phyloP scores from a whole-genome alignment of 2,113 vertebrate species.

The Nothoprocta pentlandii region DNA sequence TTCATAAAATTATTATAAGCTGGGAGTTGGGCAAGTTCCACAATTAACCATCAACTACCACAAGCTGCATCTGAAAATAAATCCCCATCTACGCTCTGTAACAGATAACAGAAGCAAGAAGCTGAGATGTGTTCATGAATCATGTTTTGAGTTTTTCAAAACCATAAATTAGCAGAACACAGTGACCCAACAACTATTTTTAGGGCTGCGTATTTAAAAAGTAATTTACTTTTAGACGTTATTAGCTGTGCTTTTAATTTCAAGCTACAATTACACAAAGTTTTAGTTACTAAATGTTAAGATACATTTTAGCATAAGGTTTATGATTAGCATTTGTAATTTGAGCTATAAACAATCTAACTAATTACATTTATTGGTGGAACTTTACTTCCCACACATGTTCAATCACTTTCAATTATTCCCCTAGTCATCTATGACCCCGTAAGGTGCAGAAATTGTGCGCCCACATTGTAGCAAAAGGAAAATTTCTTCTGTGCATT shows the following conservation, averaged over 20 bases:
- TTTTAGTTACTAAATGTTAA: constrained; percentile 59
- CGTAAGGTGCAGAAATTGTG: neutral
- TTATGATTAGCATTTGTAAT: constrained; percentile 38
- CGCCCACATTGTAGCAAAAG: neutral
- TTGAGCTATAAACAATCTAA: constrained; percentile 37
- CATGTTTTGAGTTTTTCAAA: constrained; percentile 45
- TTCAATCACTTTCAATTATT: constrained; percentile 50
- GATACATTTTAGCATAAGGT: constrained; percentile 15
- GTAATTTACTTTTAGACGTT: constrained; percentile 31
- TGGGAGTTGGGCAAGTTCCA: constrained; percentile 42
- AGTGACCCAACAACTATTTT: constrained; percentile 47
- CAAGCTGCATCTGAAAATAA: constrained; percentile 69
- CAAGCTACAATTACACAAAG: neutral
- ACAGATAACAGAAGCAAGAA: constrained; percentile 47
- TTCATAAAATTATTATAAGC: constrained; percentile 57
- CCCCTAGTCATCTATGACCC: neutral
- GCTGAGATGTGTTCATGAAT: constrained; percentile 43
- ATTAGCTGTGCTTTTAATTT: constrained; percentile 47
- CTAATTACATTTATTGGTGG: constrained; percentile 34
- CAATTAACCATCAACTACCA: constrained; percentile 42
- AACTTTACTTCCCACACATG: constrained; percentile 40
- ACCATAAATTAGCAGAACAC: constrained; percentile 48
- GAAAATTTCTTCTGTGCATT: neutral
- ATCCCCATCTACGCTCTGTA: neutral
- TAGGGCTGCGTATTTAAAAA: constrained; percentile 9